Percentiles rank a stretch among this genome's conserved stretches.
These are phyloP conservation scores for Andricus grossulariae DNA, from an alignment of 1,140 invertebrate species.

Conservation along the genomic window DNA sequence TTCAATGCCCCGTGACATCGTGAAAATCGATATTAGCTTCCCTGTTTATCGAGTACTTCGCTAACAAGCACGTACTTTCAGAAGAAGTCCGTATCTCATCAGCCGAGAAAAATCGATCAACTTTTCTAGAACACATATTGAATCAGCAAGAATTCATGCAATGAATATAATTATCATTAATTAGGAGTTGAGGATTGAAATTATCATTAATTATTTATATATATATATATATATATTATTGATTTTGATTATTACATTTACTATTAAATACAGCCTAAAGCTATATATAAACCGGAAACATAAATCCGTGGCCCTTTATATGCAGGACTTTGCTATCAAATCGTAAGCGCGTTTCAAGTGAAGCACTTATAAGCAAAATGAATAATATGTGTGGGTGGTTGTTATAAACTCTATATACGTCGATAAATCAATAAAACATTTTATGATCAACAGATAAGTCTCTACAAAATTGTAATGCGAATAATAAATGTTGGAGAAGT, in stretches of 20 bases:
- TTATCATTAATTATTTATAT: too few relatives aligned
- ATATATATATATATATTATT: too few relatives aligned
- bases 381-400: background rate
- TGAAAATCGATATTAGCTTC: constrained; percentile 45
- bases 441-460: background rate
- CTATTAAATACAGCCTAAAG: too few relatives aligned
- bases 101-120: constrained; percentile 3
- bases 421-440: background rate
- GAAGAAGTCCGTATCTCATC: constrained; percentile 2
- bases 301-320: too few relatives aligned
- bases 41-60: constrained; percentile 36
- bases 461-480: background rate
- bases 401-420: background rate
- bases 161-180: too few relatives aligned
- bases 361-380: background rate
- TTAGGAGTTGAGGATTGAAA: too few relatives aligned
- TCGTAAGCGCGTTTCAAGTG: too few relatives aligned
- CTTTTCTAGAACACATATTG: background rate
- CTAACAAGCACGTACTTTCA: constrained; percentile 9
- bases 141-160: too few relatives aligned
- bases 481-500: too few relatives aligned
- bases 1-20: constrained; percentile 25
- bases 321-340: too few relatives aligned
- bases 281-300: too few relatives aligned
- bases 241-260: too few relatives aligned